phyloP scores from a whole-genome alignment of 1,140 invertebrate species.

The Aphelenchoides avenae region DNA sequence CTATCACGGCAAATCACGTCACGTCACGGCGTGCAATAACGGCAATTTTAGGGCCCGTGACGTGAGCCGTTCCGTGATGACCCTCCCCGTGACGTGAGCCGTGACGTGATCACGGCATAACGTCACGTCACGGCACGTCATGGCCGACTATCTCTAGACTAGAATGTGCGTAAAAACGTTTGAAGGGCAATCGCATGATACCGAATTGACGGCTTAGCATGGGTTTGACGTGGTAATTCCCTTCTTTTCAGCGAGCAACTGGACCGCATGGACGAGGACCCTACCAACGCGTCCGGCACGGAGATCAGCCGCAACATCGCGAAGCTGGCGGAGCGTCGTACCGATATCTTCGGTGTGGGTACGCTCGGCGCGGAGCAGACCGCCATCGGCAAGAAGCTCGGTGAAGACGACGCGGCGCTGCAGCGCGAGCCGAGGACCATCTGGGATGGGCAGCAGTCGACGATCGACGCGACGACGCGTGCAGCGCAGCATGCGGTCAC shows the following conservation, averaged over 20 bases:
- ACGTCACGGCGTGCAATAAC: too few species aligned
- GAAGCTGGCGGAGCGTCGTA: slow-evolving; percentile 87
- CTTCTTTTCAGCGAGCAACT: slow-evolving; percentile 37
- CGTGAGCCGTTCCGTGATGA: too few species aligned
- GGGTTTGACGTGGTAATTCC: too few species aligned
- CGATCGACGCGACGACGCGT: slow-evolving; percentile 81
- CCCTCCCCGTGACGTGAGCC: too few species aligned
- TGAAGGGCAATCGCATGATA: too few species aligned
- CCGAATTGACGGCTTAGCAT: too few species aligned
- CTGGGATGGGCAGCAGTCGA: slow-evolving; percentile 96
- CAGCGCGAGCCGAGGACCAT: slow-evolving; percentile 73
- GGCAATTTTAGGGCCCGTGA: too few species aligned
- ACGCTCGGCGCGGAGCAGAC: slow-evolving; percentile 85
- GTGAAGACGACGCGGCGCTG: slow-evolving; percentile 81
- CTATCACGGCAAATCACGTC: too few species aligned
- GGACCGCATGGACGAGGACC: slow-evolving; percentile 78
- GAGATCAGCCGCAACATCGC: slow-evolving; percentile 92
- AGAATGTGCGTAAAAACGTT: too few species aligned
- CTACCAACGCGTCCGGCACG: slow-evolving; percentile 74
- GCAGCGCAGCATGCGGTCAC: slow-evolving; percentile 90
- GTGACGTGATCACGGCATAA: too few species aligned
- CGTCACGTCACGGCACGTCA: too few species aligned
- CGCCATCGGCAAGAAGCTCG: slow-evolving; percentile 94
- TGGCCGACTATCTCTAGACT: too few species aligned
- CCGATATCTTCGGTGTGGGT: slow-evolving; percentile 98